Conservation (phyloP, 92 coral and sea anemone genomes). For the Desmophyllum pertusum region DNA sequence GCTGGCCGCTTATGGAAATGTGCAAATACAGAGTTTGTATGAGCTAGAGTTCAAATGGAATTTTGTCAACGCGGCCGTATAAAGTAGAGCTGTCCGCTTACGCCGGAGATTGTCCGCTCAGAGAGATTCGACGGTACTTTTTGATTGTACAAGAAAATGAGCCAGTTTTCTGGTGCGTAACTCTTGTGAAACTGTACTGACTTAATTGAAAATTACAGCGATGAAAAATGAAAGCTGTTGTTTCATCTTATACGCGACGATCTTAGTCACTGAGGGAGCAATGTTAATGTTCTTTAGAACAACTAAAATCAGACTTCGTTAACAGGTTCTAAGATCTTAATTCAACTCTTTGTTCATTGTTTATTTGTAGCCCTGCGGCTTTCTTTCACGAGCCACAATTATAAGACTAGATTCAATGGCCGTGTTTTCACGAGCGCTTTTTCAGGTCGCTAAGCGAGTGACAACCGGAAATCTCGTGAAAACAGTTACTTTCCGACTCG, state of each 20-base stretch:
- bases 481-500: too few species aligned
- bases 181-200: neutral
- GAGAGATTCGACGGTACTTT: too few species aligned
- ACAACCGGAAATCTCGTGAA: too few species aligned
- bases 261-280: neutral
- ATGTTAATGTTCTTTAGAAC: neutral
- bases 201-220: neutral
- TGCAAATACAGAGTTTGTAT: too few species aligned
- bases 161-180: neutral
- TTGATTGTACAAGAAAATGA: neutral
- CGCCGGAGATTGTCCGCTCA: too few species aligned
- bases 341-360: constrained; percentile 34
- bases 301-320: neutral
- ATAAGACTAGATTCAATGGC: neutral
- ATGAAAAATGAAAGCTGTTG: neutral
- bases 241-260: neutral
- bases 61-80: too few species aligned
- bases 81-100: too few species aligned
- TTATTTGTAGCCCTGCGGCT: constrained; percentile 16
- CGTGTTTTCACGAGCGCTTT: too few species aligned
- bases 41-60: too few species aligned
- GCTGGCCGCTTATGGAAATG: too few species aligned
- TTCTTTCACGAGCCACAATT: constrained; percentile 7
- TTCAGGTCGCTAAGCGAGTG: too few species aligned
- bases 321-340: neutral